phyloP scores from a whole-genome alignment of 1,140 invertebrate species.

The Spodoptera frugiperda region DNA sequence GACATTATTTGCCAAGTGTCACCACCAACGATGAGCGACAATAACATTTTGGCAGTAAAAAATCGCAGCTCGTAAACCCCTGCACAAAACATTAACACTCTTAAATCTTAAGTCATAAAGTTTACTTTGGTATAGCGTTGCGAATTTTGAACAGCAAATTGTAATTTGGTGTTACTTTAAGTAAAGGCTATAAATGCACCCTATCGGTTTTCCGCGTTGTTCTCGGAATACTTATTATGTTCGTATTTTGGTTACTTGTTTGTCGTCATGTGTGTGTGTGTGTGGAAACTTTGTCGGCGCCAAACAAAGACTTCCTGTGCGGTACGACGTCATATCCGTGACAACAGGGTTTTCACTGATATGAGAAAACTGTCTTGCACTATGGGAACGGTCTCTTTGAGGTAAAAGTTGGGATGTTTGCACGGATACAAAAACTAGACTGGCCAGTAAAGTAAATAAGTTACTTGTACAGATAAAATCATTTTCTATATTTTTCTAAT shows the following conservation, averaged over 20 bases:
- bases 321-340: conserved; percentile 47
- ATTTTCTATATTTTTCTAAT: too few relatives aligned
- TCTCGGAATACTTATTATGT: conserved; percentile 72
- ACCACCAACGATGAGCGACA: conserved; percentile 66
- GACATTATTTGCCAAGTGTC: conserved; percentile 69
- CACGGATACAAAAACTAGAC: neutral
- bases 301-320: conserved; percentile 80
- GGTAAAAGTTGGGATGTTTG: neutral
- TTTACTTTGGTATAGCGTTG: neutral
- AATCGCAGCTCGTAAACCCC: neutral
- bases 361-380: conserved; percentile 26
- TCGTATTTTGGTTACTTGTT: conserved; percentile 66
- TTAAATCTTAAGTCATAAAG: neutral
- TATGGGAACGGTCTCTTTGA: conserved; percentile 30
- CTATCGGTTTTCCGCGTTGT: conserved; percentile 78
- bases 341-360: conserved; percentile 43
- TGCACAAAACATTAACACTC: neutral
- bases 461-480: too few relatives aligned
- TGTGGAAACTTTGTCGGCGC: conserved; percentile 70
- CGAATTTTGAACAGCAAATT: conserved; percentile 1
- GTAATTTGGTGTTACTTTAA: conserved; percentile 44
- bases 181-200: conserved; percentile 68
- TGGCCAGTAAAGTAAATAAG: neutral
- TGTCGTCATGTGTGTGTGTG: conserved; percentile 60
- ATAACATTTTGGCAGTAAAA: conserved; percentile 48